Evolutionary conservation across 2,888 invertebrate genomes (phyloP).

Genomic region (Agrochola lychnidis): DNA sequence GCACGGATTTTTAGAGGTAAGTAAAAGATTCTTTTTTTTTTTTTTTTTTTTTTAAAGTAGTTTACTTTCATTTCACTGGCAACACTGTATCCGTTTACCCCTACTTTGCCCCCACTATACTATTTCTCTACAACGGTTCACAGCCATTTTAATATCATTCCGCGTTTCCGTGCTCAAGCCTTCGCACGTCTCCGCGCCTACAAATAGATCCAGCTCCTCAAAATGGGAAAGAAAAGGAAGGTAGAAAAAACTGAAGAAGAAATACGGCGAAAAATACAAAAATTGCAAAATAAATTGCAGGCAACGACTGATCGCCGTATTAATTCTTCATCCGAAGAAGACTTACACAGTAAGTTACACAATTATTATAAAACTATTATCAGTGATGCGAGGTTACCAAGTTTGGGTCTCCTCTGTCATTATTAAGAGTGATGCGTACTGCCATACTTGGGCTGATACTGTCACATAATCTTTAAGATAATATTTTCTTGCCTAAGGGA

Average conservation of each 20-base stretch:
- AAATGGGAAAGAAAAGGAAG: slow-evolving; percentile 13
- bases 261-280: neutral
- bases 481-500: neutral
- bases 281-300: slow-evolving; percentile 1
- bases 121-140: too few relatives aligned
- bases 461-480: neutral
- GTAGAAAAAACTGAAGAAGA: neutral
- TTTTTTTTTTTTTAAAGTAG: too few relatives aligned
- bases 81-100: too few relatives aligned
- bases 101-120: too few relatives aligned
- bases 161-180: slow-evolving; percentile 8
- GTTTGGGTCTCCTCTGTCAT: neutral
- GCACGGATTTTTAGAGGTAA: too few relatives aligned
- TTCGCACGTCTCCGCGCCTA: slow-evolving; percentile 7
- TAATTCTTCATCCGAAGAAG: neutral
- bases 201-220: neutral
- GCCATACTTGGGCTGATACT: neutral
- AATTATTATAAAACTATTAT: neutral
- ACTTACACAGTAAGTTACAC: neutral
- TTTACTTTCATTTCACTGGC: too few relatives aligned
- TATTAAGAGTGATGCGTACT: neutral
- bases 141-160: neutral
- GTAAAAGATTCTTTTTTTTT: too few relatives aligned
- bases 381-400: neutral
- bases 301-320: neutral